phyloP scores from a whole-genome alignment of 1,140 invertebrate genomes.

The Trichonephila clavipes region DNA sequence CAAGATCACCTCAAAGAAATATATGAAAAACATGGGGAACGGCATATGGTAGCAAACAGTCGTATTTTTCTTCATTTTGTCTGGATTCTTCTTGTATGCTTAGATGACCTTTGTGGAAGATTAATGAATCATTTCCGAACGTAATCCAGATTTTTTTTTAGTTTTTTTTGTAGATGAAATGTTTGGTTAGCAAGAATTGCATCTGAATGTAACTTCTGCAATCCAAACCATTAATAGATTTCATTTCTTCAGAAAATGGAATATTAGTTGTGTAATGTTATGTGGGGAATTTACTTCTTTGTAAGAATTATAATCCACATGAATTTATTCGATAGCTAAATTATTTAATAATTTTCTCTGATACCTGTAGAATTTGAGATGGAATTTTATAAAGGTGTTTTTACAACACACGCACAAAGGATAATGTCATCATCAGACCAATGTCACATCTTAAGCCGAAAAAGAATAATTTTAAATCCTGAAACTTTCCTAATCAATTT shows the following conservation, averaged over 20 bases:
- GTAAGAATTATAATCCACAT: too few relatives aligned
- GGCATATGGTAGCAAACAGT: constrained; percentile 18
- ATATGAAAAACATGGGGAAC: not conserved
- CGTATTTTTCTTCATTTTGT: constrained; percentile 22
- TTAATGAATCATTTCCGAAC: constrained; percentile 34
- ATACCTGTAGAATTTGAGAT: too few relatives aligned
- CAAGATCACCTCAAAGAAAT: constrained; percentile 18
- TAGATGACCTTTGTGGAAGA: constrained; percentile 20
- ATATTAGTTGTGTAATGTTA: not conserved
- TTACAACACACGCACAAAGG: too few relatives aligned
- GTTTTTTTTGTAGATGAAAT: not conserved
- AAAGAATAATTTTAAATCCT: too few relatives aligned
- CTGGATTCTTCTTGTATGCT: not conserved
- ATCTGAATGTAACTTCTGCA: not conserved
- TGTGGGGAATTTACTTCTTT: too few relatives aligned
- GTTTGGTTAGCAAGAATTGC: not conserved
- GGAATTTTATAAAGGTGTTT: too few relatives aligned
- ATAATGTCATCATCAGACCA: too few relatives aligned
- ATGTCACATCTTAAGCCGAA: too few relatives aligned
- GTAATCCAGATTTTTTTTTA: not conserved
- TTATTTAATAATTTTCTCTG: too few relatives aligned
- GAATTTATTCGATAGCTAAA: too few relatives aligned
- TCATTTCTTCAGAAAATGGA: not conserved
- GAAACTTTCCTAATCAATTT: too few relatives aligned
- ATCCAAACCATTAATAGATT: not conserved